Evolutionary conservation across 2,888 invertebrate genomes (phyloP), one percentile per base, ranked within the genome.

Genomic region (Trimorus sp.): DNA sequence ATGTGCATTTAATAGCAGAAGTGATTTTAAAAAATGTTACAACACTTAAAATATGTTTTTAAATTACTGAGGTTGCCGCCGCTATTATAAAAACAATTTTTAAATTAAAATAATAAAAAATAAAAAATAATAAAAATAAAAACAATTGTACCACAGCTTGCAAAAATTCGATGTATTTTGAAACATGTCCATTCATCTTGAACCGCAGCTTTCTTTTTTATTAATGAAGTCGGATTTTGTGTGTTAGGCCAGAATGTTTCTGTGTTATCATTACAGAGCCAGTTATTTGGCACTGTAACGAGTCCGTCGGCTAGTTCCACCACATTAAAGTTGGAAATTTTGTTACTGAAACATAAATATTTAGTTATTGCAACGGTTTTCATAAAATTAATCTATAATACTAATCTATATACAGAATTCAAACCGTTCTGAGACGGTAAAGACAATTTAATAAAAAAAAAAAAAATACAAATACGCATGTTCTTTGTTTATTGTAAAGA

Each of bases 171-270:
- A 45, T 54, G 40, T n/a, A 66, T 56, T 12, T 15, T 12, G 15
- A 54, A 66, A 3, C 16, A 42, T 66, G 54, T 66, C 66, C 66
- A 54, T 3, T 42, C 42, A 0, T 7, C 26, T 26, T 66, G 54
- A 14, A 66, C 54, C 40, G 16, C 42, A 26, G 54, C 66, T 66
- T 16, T 26, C 40, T 66, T 66, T 66, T 66, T 66, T 66, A 66
- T 45, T 26, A 66, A 66, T 4, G 15, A 15, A 54, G 40, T 54
- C 42, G 45, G 42, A 56, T 66, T 66, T 12, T 26, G n/a, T 12
- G 15, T 42, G 38, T 66, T 66, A n/a, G 66, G 66, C 66, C 66
- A 66, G 45, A 26, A 66, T 16, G 54, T 56, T 12, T 66, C 45
- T 26, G 42, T 54, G 12, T 42, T 7, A 42, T 66, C 42, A 3